Evolutionary conservation across 2,888 invertebrate species (phyloP).

Genomic region (Galeruca laticollis): DNA sequence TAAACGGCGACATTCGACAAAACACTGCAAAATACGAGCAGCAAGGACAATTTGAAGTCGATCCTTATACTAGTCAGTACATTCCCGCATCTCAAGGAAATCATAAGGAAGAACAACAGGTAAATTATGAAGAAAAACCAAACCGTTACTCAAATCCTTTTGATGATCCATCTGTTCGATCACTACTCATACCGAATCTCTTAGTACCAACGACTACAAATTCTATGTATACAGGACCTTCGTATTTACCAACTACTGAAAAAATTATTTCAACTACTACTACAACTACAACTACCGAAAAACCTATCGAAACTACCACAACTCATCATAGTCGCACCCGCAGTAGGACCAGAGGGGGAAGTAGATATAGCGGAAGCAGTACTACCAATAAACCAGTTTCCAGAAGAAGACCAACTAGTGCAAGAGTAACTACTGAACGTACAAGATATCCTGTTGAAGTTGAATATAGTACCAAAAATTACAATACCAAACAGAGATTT

Average conservation of each 20-base stretch:
- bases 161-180: conserved; percentile 56
- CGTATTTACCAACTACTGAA: conserved; percentile 44
- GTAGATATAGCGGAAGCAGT: conserved; percentile 64
- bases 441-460: conserved; percentile 51
- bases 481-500: conserved; percentile 56
- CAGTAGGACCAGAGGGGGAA: conserved; percentile 69
- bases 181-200: conserved; percentile 60
- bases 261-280: conserved; percentile 23
- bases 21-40: conserved; percentile 30
- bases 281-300: conserved; percentile 56
- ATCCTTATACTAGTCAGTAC: conserved; percentile 16
- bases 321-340: conserved; percentile 60
- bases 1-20: conserved; percentile 24
- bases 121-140: not conserved
- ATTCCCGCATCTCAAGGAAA: not conserved
- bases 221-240: conserved; percentile 21
- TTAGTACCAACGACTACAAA: conserved; percentile 59
- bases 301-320: conserved; percentile 59
- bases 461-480: conserved; percentile 37
- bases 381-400: conserved; percentile 61
- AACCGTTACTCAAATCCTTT: not conserved
- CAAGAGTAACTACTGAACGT: conserved; percentile 54
- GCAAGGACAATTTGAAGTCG: conserved; percentile 30
- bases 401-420: conserved; percentile 64
- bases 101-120: not conserved